A percentile compares a stretch with the other conserved stretches of the same genome.
Evolutionary conservation across 2,113 vertebrate species (phyloP).

Genomic region (Labeo catla): DNA sequence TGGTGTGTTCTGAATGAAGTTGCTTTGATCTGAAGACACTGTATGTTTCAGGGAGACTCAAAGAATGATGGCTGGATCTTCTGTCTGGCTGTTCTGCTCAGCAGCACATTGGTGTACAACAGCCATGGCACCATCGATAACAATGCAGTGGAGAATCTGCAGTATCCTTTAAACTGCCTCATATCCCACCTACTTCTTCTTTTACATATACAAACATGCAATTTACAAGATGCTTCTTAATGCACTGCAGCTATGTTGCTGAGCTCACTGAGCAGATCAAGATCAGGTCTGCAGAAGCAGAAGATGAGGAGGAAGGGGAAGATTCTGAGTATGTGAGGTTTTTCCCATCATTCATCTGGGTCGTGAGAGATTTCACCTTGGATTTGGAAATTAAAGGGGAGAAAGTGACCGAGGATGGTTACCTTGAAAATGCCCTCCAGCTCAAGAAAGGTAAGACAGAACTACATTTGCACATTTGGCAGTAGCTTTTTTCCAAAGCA

Average conservation of each 20-base stretch:
- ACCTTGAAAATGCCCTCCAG: conserved; percentile 61
- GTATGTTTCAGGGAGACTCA: conserved; percentile 56
- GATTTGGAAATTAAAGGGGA: conserved; percentile 45
- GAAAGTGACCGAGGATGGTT: conserved; percentile 53
- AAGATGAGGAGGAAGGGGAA: conserved; percentile 19
- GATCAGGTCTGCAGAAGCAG: conserved; percentile 58
- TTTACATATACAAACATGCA: not conserved
- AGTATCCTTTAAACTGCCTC: conserved; percentile 11
- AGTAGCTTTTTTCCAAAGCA: not conserved
- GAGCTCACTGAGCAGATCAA: conserved; percentile 73
- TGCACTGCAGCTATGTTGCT: conserved; percentile 65
- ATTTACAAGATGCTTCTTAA: not conserved
- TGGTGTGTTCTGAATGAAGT: no score
- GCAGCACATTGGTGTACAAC: conserved; percentile 68
- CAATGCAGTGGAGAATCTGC: conserved; percentile 33
- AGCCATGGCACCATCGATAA: conserved; percentile 62
- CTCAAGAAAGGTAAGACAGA: conserved; percentile 52
- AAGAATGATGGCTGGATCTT: conserved; percentile 72
- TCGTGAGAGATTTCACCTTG: conserved; percentile 73
- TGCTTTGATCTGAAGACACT: not conserved
- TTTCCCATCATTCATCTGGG: conserved; percentile 78
- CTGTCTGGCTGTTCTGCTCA: conserved; percentile 62
- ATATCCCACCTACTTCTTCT: not conserved
- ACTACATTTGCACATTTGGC: not conserved
- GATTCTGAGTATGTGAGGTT: conserved; percentile 65